Evolutionary conservation across 1,140 invertebrate genomes (phyloP), one percentile per base, ranked within the genome.

Genomic region (Drosophila sulfurigaster): DNA sequence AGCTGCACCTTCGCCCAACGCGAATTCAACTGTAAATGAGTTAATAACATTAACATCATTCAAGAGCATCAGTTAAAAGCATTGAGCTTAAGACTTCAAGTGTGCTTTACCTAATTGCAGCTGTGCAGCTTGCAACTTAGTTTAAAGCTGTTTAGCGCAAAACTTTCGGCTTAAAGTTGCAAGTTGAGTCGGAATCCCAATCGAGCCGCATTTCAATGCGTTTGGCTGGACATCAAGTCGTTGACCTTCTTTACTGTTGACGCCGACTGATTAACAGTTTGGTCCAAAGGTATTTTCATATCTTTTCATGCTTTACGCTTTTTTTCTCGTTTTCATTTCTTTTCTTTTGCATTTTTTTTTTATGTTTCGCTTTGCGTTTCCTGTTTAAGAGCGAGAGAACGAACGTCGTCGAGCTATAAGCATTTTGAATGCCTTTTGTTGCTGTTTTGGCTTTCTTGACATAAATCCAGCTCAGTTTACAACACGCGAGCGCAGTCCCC

Each of bases 381-480:
- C 72, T 51, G 66, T 64, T 63, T 56, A 49, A 63, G 45, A 45
- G 52, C 48, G 43, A 63, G 45, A 45, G 52, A 56, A 56, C n/a
- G 52, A 54, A 43, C 41, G 41, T 43, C 16, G 43, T 16, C 20
- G 66, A 60, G 56, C 56, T 59, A 68, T 58, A 68, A 60, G 30
- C 58, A 75, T 75, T 75, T 75, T 63, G 67, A 75, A 76, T 76
- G 74, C 68, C 68, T 68, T 71, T 76, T 76, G 74, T 76, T 76
- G 71, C 45, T 67, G 74, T 75, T 79, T 73, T 83, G 78, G 68
- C 76, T 85, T 75, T 68, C 74, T 78, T 81, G 62, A 86, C 78
- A 86, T 86, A 86, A 86, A 86, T 86, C 82, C 85, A 79, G 82
- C 71, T 81, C 82, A 78, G 63, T 85, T 85, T 85, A 75, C 78